A percentile compares a stretch with the other conserved stretches of the same genome.
Evolutionary conservation across 2,113 vertebrate species (phyloP).

Genomic region (Callipepla californica): DNA sequence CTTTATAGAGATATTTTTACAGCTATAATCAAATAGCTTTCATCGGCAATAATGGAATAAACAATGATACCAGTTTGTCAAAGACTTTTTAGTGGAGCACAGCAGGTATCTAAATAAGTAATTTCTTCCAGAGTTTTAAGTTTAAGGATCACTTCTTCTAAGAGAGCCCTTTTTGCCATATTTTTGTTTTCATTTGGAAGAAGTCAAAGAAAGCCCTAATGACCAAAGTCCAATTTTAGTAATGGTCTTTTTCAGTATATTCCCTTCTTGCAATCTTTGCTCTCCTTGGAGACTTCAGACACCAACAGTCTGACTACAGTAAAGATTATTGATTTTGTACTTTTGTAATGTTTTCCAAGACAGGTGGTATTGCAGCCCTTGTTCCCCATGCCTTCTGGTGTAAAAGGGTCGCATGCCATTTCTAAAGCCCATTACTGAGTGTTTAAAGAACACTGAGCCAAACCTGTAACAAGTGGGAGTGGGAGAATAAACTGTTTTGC

Average conservation of each 20-base stretch:
- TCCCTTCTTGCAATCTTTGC: not conserved
- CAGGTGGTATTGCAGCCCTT: conserved; percentile 41
- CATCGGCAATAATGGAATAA: conserved; percentile 64
- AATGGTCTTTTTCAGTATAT: not conserved
- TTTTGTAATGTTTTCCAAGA: conserved; percentile 25
- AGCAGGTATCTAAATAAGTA: conserved; percentile 57
- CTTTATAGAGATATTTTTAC: conserved; percentile 58
- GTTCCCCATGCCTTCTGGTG: not conserved
- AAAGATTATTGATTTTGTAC: not conserved
- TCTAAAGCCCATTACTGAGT: conserved; percentile 6
- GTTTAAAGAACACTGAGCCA: not conserved
- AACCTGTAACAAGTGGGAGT: conserved; percentile 8
- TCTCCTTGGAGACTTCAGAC: not conserved
- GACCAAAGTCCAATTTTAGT: not conserved
- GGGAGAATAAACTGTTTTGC: conserved; percentile 29
- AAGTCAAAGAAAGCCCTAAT: not conserved
- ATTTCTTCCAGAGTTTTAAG: conserved; percentile 20
- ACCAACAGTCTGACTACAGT: not conserved
- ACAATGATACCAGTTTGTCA: conserved; percentile 62
- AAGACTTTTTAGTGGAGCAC: conserved; percentile 19
- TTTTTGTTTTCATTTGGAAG: not conserved
- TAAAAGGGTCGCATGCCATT: not conserved
- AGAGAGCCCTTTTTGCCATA: not conserved
- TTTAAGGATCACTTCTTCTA: not conserved
- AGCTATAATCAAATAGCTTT: conserved; percentile 64